phyloP scores from a whole-genome alignment of 2,113 vertebrate genomes.

The Sphaerodactylus townsendi region DNA sequence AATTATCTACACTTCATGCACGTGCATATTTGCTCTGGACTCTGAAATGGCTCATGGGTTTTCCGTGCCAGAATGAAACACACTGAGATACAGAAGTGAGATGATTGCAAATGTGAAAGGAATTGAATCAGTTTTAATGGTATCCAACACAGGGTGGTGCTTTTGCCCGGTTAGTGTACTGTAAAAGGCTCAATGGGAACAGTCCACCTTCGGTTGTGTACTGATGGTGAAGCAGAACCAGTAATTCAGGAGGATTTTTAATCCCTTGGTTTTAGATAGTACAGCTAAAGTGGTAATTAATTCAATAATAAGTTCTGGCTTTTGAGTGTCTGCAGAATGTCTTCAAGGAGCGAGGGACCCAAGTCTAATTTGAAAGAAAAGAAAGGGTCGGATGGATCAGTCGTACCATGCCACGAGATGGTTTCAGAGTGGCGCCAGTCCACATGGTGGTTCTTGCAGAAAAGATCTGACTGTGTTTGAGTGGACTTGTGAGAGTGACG shows the following conservation, averaged over 20 bases:
- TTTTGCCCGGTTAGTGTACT: not conserved
- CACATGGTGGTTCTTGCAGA: constrained; percentile 50
- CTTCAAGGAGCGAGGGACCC: constrained; percentile 91
- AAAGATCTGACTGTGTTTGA: constrained; percentile 26
- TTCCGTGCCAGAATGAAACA: not conserved
- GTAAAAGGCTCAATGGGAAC: not conserved
- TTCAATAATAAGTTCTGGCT: constrained; percentile 74
- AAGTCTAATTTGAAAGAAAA: constrained; percentile 84
- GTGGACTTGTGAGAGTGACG: constrained; percentile 53
- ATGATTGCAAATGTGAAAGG: not conserved
- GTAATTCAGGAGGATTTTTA: not conserved
- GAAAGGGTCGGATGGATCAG: constrained; percentile 73
- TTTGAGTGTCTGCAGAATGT: constrained; percentile 90
- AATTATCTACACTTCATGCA: not conserved
- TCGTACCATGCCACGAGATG: constrained; percentile 19
- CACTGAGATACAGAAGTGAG: not conserved
- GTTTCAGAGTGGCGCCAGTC: constrained; percentile 40
- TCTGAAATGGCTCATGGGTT: not conserved
- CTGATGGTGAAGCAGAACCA: constrained; percentile 7
- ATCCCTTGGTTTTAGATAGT: not conserved
- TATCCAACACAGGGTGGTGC: not conserved
- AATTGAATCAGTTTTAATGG: accelerated
- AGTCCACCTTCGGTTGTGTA: not conserved
- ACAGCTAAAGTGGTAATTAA: not conserved
- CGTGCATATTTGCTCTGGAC: not conserved